These are phyloP conservation scores for Scaeva pyrastri DNA, from an alignment of 2,888 invertebrate species.

Conservation along the genomic window DNA sequence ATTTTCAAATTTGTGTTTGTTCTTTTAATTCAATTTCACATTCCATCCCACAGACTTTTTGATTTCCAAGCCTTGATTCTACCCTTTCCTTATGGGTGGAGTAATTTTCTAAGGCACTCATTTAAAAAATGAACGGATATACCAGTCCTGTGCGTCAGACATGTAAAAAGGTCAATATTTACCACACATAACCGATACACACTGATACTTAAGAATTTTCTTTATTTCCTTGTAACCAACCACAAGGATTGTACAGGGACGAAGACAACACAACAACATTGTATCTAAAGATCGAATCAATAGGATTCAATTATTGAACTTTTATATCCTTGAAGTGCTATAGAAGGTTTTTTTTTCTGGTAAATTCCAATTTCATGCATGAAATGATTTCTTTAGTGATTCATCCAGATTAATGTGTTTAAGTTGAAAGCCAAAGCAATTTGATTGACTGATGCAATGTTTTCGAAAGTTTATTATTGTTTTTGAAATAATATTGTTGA, in stretches of 20 bases:
- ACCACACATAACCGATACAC: neutral
- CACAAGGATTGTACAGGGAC: neutral
- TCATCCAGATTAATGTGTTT: conserved; percentile 22
- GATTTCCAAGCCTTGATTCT: neutral
- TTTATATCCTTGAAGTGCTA: conserved; percentile 10
- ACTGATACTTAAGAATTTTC: neutral
- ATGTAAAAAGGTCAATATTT: conserved; percentile 22
- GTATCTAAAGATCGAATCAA: neutral
- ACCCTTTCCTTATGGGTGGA: conserved; percentile 5
- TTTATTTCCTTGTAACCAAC: neutral
- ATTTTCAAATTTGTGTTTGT: no score
- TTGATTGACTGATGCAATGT: conserved; percentile 26
- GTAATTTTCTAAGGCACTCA: conserved; percentile 21
- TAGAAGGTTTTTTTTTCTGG: neutral
- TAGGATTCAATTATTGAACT: conserved; percentile 31
- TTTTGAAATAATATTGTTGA: conserved; percentile 9
- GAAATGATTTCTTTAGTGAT: conserved; percentile 22
- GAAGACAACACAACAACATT: neutral
- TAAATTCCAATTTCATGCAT: conserved; percentile 48
- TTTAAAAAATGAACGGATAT: neutral
- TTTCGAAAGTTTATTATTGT: conserved; percentile 12
- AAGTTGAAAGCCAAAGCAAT: conserved; percentile 14
- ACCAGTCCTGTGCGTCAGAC: no score
- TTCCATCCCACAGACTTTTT: neutral
- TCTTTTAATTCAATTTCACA: conserved; percentile 7